Base-by-base conservation (phyloP, 2,113 vertebrate species). In the Gavialis gangeticus region DNA sequence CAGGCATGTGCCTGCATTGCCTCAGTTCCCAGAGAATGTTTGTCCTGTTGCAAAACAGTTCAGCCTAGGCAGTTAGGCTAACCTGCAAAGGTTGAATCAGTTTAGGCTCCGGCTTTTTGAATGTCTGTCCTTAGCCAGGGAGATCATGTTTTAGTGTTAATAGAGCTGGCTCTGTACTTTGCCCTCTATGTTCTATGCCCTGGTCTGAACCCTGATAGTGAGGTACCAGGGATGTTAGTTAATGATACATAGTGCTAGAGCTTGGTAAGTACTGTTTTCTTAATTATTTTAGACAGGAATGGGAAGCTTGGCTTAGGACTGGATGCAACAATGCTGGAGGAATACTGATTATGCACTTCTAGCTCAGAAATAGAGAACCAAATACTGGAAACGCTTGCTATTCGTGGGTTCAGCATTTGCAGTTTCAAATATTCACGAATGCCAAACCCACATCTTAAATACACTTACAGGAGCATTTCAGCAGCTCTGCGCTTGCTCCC, bases 301-400 rank as follows among this genome's bases (percentile, higher is more conserved):
- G 2, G 82, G 63, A 0, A 1, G 10, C 56, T 63, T 64, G 22
- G 19, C 62, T 18, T 25, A 63, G 0, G 1, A 12, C 10, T 73
- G 66, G 21, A 46, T 13, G 14, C 37, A 24, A 11, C 24, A 84
- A 66, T 55, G 28, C 55, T 73, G 71, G 54, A 89, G 56, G 25
- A 89, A 63, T 69, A 10, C 46, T 54, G 8, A 67, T 62, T 15
- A 71, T 15, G 10, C 1, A 2, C 81, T 84, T 90, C 37, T 6
- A 76, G 25, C 71, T 67, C 78, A 83, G 63, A 88, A 81, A 66
- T 22, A 10, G 63, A 64, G 18, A 87, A 12, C 13, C 59, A 75
- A 12, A 62, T 73, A 79, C 59, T 22, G 8, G 46, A 46, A 46
- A 46, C 8, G 7, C 46, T 46, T 9, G 46, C 46, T 46, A 9